Evolutionary conservation across 1,140 invertebrate species (phyloP), one percentile per base, ranked within the genome.

Genomic region (Drosophila parabipectinata): DNA sequence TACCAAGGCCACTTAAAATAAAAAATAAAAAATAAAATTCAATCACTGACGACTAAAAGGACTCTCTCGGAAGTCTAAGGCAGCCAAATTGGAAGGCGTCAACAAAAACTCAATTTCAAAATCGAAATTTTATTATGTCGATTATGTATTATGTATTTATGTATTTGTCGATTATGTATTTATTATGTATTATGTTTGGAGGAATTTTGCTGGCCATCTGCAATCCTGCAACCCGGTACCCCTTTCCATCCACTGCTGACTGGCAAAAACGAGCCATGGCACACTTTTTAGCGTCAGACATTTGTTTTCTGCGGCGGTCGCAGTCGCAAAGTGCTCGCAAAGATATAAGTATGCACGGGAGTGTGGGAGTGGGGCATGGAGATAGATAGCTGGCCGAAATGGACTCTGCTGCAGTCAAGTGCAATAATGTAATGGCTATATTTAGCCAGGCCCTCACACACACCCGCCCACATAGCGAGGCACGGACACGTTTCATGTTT

Each of bases 401-500:
- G 58, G 73, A 87, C 73, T 76, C 41, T 30, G 74, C 74, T 87
- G 64, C 75, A 85, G 79, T 72, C 74, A 82, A 82, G 61, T 85
- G 82, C 82, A 85, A 87, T 85, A 85, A 85, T 85, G 83, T 85
- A 75, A 85, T 78, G 56, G 79, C 77, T 72, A 60, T 84, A 83
- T 79, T 83, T 62, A 52, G 69, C 52, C 60, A 53, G 47, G 24
- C 51, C 26, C 34, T 8, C 18, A 7, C 18, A 28, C 9, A 54
- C 51, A 62, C 50, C 41, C 24, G 32, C 48, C 44, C 34, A 39
- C 30, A 48, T 14, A 10, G 4, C 10, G 34, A n/a, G 34, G 12
- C 10, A 48, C 9, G 45, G 47, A 50, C 68, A 72, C 55, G 48
- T 52, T 51, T 21, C 32, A 57, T 74, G 71, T 58, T 74, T 74